Conservation (phyloP, 64 coral and sea anemone genomes). For the Montipora sp. region DNA sequence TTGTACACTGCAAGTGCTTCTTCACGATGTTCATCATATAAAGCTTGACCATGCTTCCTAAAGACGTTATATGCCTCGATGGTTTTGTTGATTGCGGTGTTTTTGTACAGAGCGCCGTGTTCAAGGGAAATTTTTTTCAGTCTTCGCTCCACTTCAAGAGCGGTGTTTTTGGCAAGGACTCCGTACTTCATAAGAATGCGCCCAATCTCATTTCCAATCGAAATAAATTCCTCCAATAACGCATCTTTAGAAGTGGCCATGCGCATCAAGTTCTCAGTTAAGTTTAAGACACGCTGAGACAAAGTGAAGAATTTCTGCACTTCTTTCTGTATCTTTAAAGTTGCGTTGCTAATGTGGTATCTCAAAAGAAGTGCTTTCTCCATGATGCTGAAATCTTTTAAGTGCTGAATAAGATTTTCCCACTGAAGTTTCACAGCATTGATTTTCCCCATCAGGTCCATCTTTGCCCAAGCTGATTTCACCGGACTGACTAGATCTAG, state of each 20-base stretch:
- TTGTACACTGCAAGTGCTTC: conserved; percentile 56
- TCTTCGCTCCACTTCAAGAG: conserved; percentile 28
- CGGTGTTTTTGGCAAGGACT: conserved; percentile 61
- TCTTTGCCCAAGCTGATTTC: conserved; percentile 63
- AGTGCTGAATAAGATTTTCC: conserved; percentile 36
- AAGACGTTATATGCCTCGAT: conserved; percentile 45
- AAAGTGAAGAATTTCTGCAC: conserved; percentile 38
- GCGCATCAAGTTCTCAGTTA: conserved; percentile 57
- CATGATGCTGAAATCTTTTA: conserved; percentile 63
- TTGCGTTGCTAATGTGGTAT: conserved; percentile 14
- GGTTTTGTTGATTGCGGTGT: conserved; percentile 55
- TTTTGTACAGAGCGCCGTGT: conserved; percentile 37
- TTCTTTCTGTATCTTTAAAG: conserved; percentile 40
- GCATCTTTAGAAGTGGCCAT: conserved; percentile 70
- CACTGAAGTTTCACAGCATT: conserved; percentile 64
- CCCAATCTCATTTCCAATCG: conserved; percentile 53
- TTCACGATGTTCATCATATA: conserved; percentile 73
- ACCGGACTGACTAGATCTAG: conserved; percentile 44
- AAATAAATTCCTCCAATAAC: conserved; percentile 73
- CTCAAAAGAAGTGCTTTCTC: conserved; percentile 56
- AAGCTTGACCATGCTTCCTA: conserved; percentile 36
- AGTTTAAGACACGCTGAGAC: conserved; percentile 54
- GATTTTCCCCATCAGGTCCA: conserved; percentile 67
- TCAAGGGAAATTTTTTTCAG: conserved; percentile 31
- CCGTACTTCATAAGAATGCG: conserved; percentile 65